A percentile compares a stretch with the other conserved stretches of the same genome.
phyloP scores from a whole-genome alignment of 2,888 invertebrate species.

The Mesochorus sp. region DNA sequence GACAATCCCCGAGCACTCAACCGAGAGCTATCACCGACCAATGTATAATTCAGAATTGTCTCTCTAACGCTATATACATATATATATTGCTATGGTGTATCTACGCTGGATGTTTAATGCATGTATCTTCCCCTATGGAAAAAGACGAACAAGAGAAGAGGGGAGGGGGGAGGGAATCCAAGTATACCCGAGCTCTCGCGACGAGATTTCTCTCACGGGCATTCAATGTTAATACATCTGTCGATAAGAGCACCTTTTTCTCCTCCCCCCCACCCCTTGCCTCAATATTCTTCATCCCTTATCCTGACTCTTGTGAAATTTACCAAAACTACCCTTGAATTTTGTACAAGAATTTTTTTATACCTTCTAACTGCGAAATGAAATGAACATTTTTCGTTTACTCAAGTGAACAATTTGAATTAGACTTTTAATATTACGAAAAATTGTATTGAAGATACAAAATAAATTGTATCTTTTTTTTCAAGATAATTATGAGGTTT shows the following conservation, averaged over 20 bases:
- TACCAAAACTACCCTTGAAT: slow-evolving; percentile 6
- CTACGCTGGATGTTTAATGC: slow-evolving; percentile 79
- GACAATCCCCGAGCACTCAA: slow-evolving; percentile 74
- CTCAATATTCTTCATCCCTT: slow-evolving; percentile 33
- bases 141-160: slow-evolving; percentile 36
- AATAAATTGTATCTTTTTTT: no score
- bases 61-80: slow-evolving; percentile 10
- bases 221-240: slow-evolving; percentile 79
- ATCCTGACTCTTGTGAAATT: background rate
- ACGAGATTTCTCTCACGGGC: slow-evolving; percentile 60
- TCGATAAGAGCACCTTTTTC: slow-evolving; percentile 36
- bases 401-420: no score
- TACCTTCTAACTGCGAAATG: no score
- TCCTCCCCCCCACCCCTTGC: no score
- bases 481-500: no score
- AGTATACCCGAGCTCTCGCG: slow-evolving; percentile 44
- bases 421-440: no score
- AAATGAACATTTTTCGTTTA: no score
- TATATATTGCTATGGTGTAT: background rate
- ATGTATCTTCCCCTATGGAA: slow-evolving; percentile 65
- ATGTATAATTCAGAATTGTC: slow-evolving; percentile 80
- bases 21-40: slow-evolving; percentile 69
- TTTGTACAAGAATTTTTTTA: background rate
- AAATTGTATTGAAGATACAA: no score
- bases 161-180: slow-evolving; percentile 22